A percentile compares a stretch with the other conserved stretches of the same genome.
phyloP scores from a whole-genome alignment of 2,113 vertebrate species.

The Hystrix cristata region DNA sequence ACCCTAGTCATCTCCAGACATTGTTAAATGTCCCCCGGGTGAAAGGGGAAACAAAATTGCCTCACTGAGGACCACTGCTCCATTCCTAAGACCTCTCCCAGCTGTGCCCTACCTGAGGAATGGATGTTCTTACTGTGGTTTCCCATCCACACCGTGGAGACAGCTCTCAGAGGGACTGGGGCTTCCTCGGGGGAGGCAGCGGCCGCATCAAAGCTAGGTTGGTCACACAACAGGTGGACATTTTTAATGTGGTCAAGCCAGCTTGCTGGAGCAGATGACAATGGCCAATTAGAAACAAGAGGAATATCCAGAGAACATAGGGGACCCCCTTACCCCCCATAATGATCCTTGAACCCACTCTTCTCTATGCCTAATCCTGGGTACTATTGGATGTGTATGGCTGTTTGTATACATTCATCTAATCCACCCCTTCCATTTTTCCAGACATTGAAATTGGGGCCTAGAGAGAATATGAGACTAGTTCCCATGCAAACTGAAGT shows the following conservation, averaged over 20 bases:
- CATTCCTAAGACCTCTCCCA: neutral
- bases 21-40: neutral
- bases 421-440: neutral
- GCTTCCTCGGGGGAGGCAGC: slow-evolving; percentile 89
- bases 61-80: neutral
- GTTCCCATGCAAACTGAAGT: neutral
- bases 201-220: slow-evolving; percentile 90
- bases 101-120: slow-evolving; percentile 71
- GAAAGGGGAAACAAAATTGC: neutral
- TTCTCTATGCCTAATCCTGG: slow-evolving; percentile 34
- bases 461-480: neutral
- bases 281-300: slow-evolving; percentile 88
- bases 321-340: slow-evolving; percentile 81
- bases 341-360: slow-evolving; percentile 86
- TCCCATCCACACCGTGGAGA: slow-evolving; percentile 86
- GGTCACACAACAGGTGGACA: slow-evolving; percentile 91
- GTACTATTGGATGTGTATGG: neutral
- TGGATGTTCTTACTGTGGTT: slow-evolving; percentile 74
- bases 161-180: slow-evolving; percentile 92
- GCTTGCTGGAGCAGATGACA: slow-evolving; percentile 86
- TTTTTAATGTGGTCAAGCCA: slow-evolving; percentile 87
- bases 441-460: too few species aligned
- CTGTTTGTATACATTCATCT: neutral
- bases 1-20: neutral
- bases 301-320: slow-evolving; percentile 89